Base-by-base conservation (phyloP, 2,797 vertebrate species). In the Acipenser oxyrinchus region DNA sequence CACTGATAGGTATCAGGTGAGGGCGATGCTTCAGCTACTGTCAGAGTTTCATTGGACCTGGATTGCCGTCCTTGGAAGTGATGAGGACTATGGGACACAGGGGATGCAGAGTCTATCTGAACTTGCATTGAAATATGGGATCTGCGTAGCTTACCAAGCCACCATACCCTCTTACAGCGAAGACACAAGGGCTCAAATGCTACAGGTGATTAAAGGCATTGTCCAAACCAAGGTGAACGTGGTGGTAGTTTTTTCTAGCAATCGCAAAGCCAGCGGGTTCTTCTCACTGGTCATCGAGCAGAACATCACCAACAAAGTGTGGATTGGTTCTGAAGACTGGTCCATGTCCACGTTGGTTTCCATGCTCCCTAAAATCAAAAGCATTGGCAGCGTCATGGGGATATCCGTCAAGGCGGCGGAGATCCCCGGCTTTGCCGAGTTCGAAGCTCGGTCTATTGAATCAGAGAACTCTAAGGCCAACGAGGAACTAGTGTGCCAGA, bases 301-400 rank as follows among this genome's bases (percentile, higher is more conserved):
- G 60, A 76, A 79, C 23, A 0, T 81, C 51, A 69, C 65, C 0
- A 67, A 49, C 3, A 2, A 62, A 0, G 78, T 84, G 66, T 84
- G 83, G 83, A 66, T 86, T 0, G 78, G 78, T 0, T 62, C 75
- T 0, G 78, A 85, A 69, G 78, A 79, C 66, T 81, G 79, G 78
- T 67, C 83, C 10, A 63, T 72, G 0, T 69, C 79, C 13, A 76
- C 60, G 0, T 37, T 7, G 4, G 37, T 80, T 52, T 72, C 83
- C 49, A 10, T 7, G 10, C 0, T 79, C 2, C 1, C 65, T 0
- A 63, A 66, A 51, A 68, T 82, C 49, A 62, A 60, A 5, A 71
- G 1, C 2, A 9, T 71, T 0, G 83, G 84, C 48, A 76, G 77
- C 13, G 68, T 84, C 48, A 66, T 85, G 8, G 82, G 81, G 3